Percentiles rank a stretch among this genome's conserved stretches.
phyloP scores from a whole-genome alignment of 2,113 vertebrate species.

The Bombycilla garrulus region DNA sequence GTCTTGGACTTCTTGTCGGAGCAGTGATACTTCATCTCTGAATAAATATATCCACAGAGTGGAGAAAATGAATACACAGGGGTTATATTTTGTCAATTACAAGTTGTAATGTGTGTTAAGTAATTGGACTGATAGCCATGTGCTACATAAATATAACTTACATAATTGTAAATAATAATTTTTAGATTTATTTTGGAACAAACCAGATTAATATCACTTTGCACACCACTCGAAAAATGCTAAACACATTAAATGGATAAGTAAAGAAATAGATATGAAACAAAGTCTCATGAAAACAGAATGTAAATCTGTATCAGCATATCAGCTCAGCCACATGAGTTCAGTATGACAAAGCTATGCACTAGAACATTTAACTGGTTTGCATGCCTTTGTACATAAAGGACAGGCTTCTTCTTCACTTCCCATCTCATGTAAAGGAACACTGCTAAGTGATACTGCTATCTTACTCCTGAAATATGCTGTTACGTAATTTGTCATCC shows the following conservation, averaged over 20 bases:
- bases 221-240: neutral
- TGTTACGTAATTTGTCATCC: neutral
- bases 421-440: neutral
- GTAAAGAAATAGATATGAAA: neutral
- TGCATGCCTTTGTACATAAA: neutral
- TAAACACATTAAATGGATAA: neutral
- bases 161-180: neutral
- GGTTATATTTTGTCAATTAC: constrained; percentile 5
- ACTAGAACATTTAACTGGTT: neutral
- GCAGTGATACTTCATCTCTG: constrained; percentile 89
- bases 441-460: neutral
- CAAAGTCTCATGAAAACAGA: neutral
- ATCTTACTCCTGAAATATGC: neutral
- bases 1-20: constrained; percentile 94
- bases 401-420: neutral
- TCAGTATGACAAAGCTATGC: neutral
- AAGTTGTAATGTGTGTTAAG: neutral
- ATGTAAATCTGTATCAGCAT: neutral
- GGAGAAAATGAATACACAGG: constrained; percentile 48
- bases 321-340: neutral
- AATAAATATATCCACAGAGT: constrained; percentile 20
- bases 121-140: neutral
- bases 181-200: neutral
- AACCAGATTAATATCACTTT: neutral
- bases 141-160: neutral